Conservation (phyloP, 1,140 invertebrate genomes). For the Pentalonia nigronervosa region DNA sequence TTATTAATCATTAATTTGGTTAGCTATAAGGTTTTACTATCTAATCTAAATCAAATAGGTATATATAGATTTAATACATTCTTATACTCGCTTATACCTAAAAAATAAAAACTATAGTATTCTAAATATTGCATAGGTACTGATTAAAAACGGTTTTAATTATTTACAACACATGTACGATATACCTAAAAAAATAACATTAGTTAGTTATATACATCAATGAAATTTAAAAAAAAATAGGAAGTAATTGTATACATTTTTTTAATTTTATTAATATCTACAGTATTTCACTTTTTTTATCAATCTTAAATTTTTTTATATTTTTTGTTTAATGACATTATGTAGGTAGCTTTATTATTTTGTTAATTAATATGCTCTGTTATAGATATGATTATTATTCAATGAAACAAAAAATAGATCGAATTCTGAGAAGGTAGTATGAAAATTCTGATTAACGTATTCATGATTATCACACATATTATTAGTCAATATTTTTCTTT, state of each 20-base stretch:
- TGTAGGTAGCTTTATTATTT: neutral
- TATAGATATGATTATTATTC: neutral
- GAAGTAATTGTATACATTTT: neutral
- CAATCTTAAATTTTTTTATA: neutral
- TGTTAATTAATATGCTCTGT: neutral
- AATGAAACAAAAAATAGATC: neutral
- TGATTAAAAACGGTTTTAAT: neutral
- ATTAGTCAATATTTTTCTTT: neutral
- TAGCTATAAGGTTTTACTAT: constrained; percentile 8
- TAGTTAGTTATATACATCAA: neutral
- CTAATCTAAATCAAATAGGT: constrained; percentile 17
- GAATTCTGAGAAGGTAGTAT: constrained; percentile 28
- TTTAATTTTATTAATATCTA: neutral
- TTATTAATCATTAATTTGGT: constrained; percentile 16
- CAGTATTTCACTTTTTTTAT: neutral
- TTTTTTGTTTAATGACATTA: neutral
- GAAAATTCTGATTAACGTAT: constrained; percentile 12
- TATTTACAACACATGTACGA: neutral
- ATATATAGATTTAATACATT: neutral
- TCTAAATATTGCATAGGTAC: neutral
- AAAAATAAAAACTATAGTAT: neutral
- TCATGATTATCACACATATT: neutral
- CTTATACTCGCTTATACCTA: neutral
- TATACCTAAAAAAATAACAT: neutral
- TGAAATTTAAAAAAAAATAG: no score